Evolutionary conservation across 2,888 invertebrate species (phyloP), one percentile per base, ranked within the genome.

Genomic region (Eupithecia dodoneata): DNA sequence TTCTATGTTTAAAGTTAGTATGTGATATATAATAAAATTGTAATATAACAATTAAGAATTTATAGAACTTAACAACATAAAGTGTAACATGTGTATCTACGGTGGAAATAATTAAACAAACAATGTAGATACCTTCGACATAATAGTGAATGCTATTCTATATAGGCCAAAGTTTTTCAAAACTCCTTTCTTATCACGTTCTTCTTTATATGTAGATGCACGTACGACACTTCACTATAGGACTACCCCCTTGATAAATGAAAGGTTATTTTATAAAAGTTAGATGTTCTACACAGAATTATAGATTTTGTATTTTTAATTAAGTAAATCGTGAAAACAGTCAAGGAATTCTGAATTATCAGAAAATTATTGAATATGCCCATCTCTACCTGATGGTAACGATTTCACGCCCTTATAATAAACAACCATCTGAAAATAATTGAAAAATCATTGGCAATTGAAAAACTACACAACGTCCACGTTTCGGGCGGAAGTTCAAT

Each of bases 401-500:
- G 63, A 63, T 63, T 63, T 6, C 10, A 30, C 4, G 18, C 4
- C 30, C 10, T 30, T 7, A 6, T 3, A 59, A 18, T 45, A 42
- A 18, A 10, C 45, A n/a, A 69, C 67, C 63, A 75, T 78, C 9
- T 67, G 10, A 59, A 71, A 69, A 78, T 77, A 78, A 81, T 81
- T 78, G 79, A 78, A 80, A 80, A 78, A 77, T 80, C 45, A 76
- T 77, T 78, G 78, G 78, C 77, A 81, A 81, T 75, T 82, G 79
- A 76, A 80, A 79, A 80, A 73, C 73, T 77, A 66, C 67, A 59
- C 55, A 74, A 75, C 70, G 63, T 55, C 59, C 73, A 73, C 70
- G 76, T 77, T 80, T 79, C 76, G 79, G 65, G 42, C 80, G 81
- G 81, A 81, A 79, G 81, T 82, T 74, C 81, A 79, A 81, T 80